A percentile compares a stretch with the other conserved stretches of the same genome.
Evolutionary conservation across 1,140 invertebrate genomes (phyloP).

Genomic region (Drosophila willistoni): DNA sequence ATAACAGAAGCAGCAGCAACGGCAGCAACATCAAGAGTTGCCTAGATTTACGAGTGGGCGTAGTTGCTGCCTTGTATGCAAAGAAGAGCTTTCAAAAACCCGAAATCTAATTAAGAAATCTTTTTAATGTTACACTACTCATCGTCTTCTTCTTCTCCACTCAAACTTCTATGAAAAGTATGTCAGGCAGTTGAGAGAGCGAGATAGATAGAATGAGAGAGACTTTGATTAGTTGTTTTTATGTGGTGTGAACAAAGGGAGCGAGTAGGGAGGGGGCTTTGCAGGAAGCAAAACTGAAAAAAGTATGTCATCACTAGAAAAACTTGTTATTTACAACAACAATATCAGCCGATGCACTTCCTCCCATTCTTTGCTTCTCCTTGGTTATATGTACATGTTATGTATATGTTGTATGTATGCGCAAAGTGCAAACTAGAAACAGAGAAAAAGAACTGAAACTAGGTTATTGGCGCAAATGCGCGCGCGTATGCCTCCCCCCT

Average conservation of each 20-base stretch:
- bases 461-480: constrained; percentile 73
- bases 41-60: constrained; percentile 24
- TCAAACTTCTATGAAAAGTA: constrained; percentile 53
- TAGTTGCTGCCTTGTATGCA: constrained; percentile 9
- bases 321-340: constrained; percentile 66
- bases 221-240: constrained; percentile 57
- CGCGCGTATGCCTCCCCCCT: constrained; percentile 42
- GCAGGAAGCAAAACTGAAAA: constrained; percentile 18
- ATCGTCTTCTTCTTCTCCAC: not conserved
- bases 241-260: constrained; percentile 17
- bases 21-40: not conserved
- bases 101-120: constrained; percentile 74
- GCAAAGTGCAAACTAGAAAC: constrained; percentile 75
- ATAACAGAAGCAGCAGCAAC: constrained; percentile 34
- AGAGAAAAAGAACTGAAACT: constrained; percentile 54
- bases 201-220: not conserved
- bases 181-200: constrained; percentile 31
- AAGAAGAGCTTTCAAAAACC: constrained; percentile 27
- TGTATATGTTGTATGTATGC: constrained; percentile 9
- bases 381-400: constrained; percentile 23
- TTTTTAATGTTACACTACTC: constrained; percentile 41
- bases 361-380: constrained; percentile 41
- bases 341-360: constrained; percentile 34
- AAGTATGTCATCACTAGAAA: constrained; percentile 76
- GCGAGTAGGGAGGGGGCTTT: constrained; percentile 3